phyloP scores from a whole-genome alignment of 2,797 vertebrate genomes.

The Sciaenops ocellatus region DNA sequence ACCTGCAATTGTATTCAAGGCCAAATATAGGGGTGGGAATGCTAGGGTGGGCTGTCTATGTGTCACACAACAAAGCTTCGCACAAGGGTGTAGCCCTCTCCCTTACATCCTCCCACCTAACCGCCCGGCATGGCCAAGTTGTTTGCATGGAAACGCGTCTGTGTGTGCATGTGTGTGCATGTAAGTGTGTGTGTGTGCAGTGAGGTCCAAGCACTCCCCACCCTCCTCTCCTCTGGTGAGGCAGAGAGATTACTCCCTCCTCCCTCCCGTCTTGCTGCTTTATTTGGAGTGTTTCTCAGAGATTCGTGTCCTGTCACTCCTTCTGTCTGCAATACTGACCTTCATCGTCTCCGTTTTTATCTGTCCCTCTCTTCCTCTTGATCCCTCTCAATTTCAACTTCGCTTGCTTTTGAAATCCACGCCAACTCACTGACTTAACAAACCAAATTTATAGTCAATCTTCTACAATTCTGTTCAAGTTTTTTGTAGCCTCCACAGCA shows the following conservation, averaged over 20 bases:
- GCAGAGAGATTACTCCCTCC: conserved; percentile 71
- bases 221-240: conserved; percentile 69
- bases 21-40: conserved; percentile 88
- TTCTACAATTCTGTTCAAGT: background rate
- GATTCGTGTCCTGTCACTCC: conserved; percentile 68
- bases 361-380: conserved; percentile 7
- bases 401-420: background rate
- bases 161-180: conserved; percentile 32
- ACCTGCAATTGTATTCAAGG: conserved; percentile 91
- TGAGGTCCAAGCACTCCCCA: conserved; percentile 75
- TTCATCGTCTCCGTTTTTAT: conserved; percentile 53
- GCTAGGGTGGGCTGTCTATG: conserved; percentile 85
- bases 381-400: background rate
- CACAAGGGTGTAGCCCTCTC: conserved; percentile 86
- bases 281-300: conserved; percentile 77
- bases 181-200: conserved; percentile 44
- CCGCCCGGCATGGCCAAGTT: conserved; percentile 82
- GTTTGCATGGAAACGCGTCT: conserved; percentile 77
- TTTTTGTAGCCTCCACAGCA: conserved; percentile 13
- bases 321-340: conserved; percentile 65
- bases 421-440: conserved; percentile 2
- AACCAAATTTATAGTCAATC: conserved; percentile 3
- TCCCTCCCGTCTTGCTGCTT: conserved; percentile 67
- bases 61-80: conserved; percentile 85
- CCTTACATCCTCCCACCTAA: conserved; percentile 87